phyloP scores from a whole-genome alignment of 2,888 invertebrate genomes.

The Tetragnatha montana region DNA sequence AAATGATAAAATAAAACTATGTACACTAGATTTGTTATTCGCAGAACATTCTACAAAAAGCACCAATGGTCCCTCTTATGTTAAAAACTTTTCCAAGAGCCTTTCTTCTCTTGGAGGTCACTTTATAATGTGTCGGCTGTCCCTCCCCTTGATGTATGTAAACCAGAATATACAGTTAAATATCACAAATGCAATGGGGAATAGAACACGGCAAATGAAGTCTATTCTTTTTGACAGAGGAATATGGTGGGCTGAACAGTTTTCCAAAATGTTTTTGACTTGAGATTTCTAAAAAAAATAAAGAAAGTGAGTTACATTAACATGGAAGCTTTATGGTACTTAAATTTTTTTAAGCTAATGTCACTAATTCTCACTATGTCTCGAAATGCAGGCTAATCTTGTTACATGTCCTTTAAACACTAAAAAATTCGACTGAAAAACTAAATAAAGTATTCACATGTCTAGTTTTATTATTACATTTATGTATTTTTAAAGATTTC shows the following conservation, averaged over 20 bases:
- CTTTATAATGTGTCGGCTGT: conserved; percentile 59
- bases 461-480: too few species aligned
- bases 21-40: neutral
- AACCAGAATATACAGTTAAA: conserved; percentile 68
- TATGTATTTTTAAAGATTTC: too few species aligned
- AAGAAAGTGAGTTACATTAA: neutral
- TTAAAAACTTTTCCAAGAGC: neutral
- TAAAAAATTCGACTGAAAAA: too few species aligned
- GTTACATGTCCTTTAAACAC: too few species aligned
- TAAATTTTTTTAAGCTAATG: too few species aligned
- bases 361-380: too few species aligned
- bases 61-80: neutral
- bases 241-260: conserved; percentile 51
- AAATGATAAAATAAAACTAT: neutral
- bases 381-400: too few species aligned
- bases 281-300: conserved; percentile 50
- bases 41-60: neutral
- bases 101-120: conserved; percentile 1
- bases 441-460: too few species aligned
- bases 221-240: conserved; percentile 65
- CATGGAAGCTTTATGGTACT: too few species aligned
- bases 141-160: conserved; percentile 65
- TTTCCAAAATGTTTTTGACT: conserved; percentile 53
- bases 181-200: conserved; percentile 66
- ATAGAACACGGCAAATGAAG: conserved; percentile 60